Conservation (phyloP, 2,113 vertebrate genomes). For the Nematolebias whitei region DNA sequence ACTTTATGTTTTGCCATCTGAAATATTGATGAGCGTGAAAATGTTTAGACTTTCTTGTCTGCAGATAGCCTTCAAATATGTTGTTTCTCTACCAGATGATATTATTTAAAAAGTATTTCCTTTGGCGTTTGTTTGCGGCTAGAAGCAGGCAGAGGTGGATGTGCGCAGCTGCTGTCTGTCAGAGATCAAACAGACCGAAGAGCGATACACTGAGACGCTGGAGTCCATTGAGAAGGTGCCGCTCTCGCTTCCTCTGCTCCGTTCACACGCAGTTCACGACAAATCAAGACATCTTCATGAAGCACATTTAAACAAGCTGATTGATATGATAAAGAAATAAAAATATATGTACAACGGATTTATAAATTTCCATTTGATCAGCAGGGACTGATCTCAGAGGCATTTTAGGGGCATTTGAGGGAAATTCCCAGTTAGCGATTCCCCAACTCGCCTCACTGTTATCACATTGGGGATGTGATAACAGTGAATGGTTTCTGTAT, state of each 20-base stretch:
- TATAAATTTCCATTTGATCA: neutral
- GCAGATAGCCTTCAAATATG: neutral
- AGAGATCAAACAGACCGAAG: constrained; percentile 95
- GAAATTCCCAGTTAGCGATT: constrained; percentile 9
- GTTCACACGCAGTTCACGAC: neutral
- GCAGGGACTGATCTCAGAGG: neutral
- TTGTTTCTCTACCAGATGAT: neutral
- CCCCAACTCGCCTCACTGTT: neutral
- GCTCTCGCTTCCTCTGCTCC: neutral
- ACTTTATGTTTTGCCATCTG: too few relatives aligned
- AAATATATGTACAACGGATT: neutral
- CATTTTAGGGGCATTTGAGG: constrained; percentile 10
- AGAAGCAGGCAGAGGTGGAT: constrained; percentile 84
- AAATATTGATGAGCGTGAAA: neutral
- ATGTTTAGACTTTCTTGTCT: neutral
- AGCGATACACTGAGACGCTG: constrained; percentile 94
- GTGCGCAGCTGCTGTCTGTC: constrained; percentile 89
- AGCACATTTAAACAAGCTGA: neutral
- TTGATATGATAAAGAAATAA: neutral
- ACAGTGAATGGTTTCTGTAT: constrained; percentile 22
- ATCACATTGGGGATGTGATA: neutral
- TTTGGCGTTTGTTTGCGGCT: constrained; percentile 24
- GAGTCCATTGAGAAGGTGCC: constrained; percentile 92
- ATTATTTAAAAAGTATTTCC: neutral
- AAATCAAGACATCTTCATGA: too few relatives aligned